A percentile compares a stretch with the other conserved stretches of the same genome.
phyloP scores from a whole-genome alignment of 1,140 invertebrate species.

The Coptotermes formosanus region DNA sequence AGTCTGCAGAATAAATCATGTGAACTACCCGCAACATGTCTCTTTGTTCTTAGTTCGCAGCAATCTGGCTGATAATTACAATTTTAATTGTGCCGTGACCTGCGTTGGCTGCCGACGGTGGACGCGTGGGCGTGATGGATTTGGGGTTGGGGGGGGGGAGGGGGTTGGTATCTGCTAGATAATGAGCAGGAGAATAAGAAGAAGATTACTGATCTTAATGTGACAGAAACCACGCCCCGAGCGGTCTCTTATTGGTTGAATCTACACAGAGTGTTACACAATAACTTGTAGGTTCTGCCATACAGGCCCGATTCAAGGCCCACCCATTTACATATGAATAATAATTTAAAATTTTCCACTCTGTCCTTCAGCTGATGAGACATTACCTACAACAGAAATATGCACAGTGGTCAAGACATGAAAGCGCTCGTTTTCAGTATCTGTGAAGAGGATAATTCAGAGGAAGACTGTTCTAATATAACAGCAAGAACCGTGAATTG shows the following conservation, averaged over 20 bases:
- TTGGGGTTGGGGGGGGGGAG: not conserved
- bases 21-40: not conserved
- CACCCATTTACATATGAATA: conserved; percentile 1
- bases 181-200: not conserved
- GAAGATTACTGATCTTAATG: conserved; percentile 16
- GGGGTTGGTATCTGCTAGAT: not conserved
- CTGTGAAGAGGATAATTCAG: too few species aligned
- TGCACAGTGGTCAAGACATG: too few species aligned
- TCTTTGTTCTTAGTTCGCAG: not conserved
- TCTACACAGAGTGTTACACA: too few species aligned
- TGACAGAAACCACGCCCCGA: not conserved
- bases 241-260: not conserved
- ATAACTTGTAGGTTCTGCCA: not conserved
- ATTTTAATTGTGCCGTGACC: not conserved
- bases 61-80: not conserved
- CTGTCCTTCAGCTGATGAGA: not conserved
- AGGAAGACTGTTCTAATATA: too few species aligned
- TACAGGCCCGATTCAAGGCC: not conserved
- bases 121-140: not conserved
- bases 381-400: too few species aligned
- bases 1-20: not conserved
- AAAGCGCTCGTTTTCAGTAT: too few species aligned
- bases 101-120: not conserved
- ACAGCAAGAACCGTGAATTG: too few species aligned
- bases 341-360: not conserved